Evolutionary conservation across 2,888 invertebrate species (phyloP), one percentile per base, ranked within the genome.

Genomic region (Scaptomyza reducta): DNA sequence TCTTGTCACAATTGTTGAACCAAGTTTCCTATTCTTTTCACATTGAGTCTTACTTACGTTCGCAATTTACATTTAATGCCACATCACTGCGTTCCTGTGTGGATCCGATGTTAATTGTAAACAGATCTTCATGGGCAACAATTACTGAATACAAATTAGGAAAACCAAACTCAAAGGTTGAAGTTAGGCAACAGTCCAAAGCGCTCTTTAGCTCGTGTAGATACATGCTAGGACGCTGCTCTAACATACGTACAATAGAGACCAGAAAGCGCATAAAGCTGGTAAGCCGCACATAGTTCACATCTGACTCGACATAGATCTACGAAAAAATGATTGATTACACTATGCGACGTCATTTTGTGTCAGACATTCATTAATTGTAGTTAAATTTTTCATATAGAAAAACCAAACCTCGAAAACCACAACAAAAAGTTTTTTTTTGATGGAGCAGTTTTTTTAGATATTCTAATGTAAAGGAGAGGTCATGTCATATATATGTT

Each of bases 111-210:
- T 87, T 88, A 6, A 91, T 44, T 0, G 83, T 70, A 54, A 92
- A 92, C 13, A 92, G 85, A 75, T 92, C 92, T 1, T 89, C 83
- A 59, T 90, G 90, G 0, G 91, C 90, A 46, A 83, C 79, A 54
- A 92, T 70, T 11, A 92, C 61, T 3, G 90, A 76, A 49, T 87
- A 89, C 3, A 92, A 63, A 76, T 91, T 92, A 4, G 92, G 91
- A 71, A 87, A 92, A 1, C 91, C 91, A 59, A 85, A 91, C 59
- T 90, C 84, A 73, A 91, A 91, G 7, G 89, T 90, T n/a, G 81
- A 82, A 13, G 62, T 74, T 9, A 91, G 61, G n/a, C 79, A 75
- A 46, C 90, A 86, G 40, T 90, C 87, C 57, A 92, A 65, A 2
- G 81, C 66, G 13, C 40, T 76, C 67, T 91, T 91, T 3, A 92